Conservation (phyloP, 2,797 vertebrate genomes). For the Tolypeutes matacus region DNA sequence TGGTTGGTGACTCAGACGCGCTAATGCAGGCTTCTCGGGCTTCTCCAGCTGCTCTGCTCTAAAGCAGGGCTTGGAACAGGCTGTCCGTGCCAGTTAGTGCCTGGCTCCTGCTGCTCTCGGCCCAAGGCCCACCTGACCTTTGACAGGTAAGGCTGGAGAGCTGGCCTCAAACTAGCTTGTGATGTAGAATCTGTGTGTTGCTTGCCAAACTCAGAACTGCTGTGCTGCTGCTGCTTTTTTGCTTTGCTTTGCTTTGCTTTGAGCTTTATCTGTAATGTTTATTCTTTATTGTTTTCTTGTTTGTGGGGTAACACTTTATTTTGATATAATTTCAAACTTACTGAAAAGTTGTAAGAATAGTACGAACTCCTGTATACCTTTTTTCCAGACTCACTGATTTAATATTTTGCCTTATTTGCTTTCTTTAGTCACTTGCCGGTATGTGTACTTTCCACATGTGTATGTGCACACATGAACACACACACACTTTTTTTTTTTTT, state of each 20-base stretch:
- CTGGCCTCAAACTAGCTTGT: neutral
- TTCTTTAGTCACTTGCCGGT: neutral
- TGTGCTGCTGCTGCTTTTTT: neutral
- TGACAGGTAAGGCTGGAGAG: neutral
- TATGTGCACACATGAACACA: neutral
- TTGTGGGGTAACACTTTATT: slow-evolving; percentile 39
- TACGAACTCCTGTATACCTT: neutral
- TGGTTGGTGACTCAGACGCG: neutral
- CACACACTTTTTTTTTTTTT: too few species aligned
- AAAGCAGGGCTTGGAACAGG: neutral
- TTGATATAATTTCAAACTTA: slow-evolving; percentile 38
- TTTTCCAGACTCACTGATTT: neutral
- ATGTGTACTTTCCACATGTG: neutral
- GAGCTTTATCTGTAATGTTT: neutral
- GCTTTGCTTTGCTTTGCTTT: too few species aligned
- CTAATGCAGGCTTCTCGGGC: neutral
- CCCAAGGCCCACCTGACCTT: neutral
- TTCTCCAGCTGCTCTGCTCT: neutral
- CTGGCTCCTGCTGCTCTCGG: neutral
- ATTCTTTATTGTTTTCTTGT: slow-evolving; percentile 13
- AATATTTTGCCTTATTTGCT: slow-evolving; percentile 19
- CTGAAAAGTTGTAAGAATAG: neutral
- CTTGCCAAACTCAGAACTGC: neutral
- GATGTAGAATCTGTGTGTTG: neutral
- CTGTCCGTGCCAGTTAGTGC: neutral